phyloP scores from a whole-genome alignment of 2,113 vertebrate species.

The Saccopteryx bilineata region DNA sequence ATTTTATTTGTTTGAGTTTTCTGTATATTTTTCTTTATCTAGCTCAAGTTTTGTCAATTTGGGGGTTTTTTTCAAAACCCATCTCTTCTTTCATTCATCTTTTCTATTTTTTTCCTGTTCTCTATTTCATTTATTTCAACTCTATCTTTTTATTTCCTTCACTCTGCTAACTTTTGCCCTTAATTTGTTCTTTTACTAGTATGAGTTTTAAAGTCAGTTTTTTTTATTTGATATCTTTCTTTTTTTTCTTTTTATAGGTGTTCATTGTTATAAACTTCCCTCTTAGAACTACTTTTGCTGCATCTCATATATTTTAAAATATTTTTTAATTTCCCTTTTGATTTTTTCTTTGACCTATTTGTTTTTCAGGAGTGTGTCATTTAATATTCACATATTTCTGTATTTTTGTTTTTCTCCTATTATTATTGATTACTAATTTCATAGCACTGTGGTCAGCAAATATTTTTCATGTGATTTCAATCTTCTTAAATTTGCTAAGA shows the following conservation, averaged over 20 bases:
- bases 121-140: background rate
- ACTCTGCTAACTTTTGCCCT: background rate
- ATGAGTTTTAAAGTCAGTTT: background rate
- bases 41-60: background rate
- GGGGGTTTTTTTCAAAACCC: background rate
- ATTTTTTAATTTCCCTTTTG: background rate
- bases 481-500: slow-evolving; percentile 11
- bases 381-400: background rate
- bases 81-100: background rate
- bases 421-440: background rate
- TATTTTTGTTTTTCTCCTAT: background rate
- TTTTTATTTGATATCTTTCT: background rate
- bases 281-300: background rate
- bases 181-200: background rate
- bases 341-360: background rate
- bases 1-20: background rate
- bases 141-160: background rate
- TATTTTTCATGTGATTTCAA: background rate
- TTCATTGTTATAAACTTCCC: background rate
- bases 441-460: background rate
- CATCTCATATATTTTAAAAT: background rate
- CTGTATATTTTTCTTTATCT: background rate
- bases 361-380: background rate
- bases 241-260: background rate
- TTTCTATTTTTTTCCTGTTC: background rate